Percentiles rank a stretch among this genome's conserved stretches.
phyloP scores from a whole-genome alignment of 2,888 invertebrate genomes.

The Lycia hirtaria region DNA sequence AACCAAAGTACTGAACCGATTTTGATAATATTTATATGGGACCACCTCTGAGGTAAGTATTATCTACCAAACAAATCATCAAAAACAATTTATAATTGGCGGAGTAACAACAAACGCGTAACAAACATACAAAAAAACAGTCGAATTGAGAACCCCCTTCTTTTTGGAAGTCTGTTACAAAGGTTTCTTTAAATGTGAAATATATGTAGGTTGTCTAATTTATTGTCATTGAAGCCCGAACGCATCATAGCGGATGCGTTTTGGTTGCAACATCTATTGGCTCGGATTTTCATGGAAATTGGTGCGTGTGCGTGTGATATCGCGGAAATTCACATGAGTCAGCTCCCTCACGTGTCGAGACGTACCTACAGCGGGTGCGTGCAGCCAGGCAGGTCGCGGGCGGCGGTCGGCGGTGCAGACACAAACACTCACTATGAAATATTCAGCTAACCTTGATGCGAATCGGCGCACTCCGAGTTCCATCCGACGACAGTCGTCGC shows the following conservation, averaged over 20 bases:
- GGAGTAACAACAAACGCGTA: too few species aligned
- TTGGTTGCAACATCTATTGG: conserved; percentile 13
- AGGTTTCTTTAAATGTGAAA: too few species aligned
- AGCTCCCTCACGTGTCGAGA: conserved; percentile 68
- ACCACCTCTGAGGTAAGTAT: too few species aligned
- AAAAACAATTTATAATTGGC: too few species aligned
- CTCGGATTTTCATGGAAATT: conserved; percentile 34
- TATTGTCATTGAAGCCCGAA: too few species aligned
- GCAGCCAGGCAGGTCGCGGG: conserved; percentile 51
- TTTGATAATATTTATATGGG: too few species aligned
- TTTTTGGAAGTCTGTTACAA: too few species aligned
- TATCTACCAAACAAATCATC: too few species aligned
- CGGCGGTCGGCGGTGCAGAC: conserved; percentile 62
- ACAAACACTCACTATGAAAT: conserved; percentile 83
- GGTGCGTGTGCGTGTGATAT: conserved; percentile 43
- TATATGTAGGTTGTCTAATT: too few species aligned
- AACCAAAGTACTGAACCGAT: too few species aligned
- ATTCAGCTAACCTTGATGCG: conserved; percentile 85
- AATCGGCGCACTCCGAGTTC: conserved; percentile 85
- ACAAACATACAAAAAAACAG: too few species aligned
- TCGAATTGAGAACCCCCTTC: too few species aligned
- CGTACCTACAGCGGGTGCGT: conserved; percentile 71
- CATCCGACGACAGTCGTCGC: conserved; percentile 81
- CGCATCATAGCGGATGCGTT: conserved; percentile 10
- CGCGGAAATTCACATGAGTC: conserved; percentile 66